Evolutionary conservation across 2,888 invertebrate species (phyloP), one percentile per base, ranked within the genome.

Genomic region (Dynastes maya): DNA sequence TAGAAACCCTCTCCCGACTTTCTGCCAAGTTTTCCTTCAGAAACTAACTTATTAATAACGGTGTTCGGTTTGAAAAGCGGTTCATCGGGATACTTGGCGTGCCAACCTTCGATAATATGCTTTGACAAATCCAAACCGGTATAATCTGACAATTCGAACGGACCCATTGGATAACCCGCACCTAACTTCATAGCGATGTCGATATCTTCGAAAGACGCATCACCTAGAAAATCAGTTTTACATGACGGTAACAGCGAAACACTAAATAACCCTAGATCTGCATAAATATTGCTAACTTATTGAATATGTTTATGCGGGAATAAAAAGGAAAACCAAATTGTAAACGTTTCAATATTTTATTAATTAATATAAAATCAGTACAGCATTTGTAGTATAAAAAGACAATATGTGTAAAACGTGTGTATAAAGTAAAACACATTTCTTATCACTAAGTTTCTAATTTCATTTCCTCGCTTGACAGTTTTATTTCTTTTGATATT

Each of bases 171-270:
- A 87, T 95, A 92, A 0, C 94, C 94, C 8, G 95, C 95, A 8
- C 96, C 96, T 0, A 96, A 89, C 86, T 95, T 95, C 95, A 96
- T 96, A 0, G 95, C 96, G 8, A 91, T 92, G 84, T 96, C 96
- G 78, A 96, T 94, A 87, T 96, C 96, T 77, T 90, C 88, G 0
- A 92, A 91, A 3, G 92, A 90, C 0, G 93, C 93, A 85, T 93
- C 93, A 37, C 92, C 92, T 91, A 86, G 32, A 63, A 81, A 55
- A 77, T 55, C 22, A 16, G 8, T 55, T 55, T 55, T 61, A 29
- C 11, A 2, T 29, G 3, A 63, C 72, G 80, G 61, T 32, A 32
- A 68, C n/a, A 67, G 13, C 8, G 32, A 49, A 76, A 55, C 16
- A 29, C n/a, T 8, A 61, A 63, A 74, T 37, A 71, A 22, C 22